These are phyloP conservation scores for Pogonocherus hispidulus DNA, from an alignment of 2,888 invertebrate species.

Conservation along the genomic window DNA sequence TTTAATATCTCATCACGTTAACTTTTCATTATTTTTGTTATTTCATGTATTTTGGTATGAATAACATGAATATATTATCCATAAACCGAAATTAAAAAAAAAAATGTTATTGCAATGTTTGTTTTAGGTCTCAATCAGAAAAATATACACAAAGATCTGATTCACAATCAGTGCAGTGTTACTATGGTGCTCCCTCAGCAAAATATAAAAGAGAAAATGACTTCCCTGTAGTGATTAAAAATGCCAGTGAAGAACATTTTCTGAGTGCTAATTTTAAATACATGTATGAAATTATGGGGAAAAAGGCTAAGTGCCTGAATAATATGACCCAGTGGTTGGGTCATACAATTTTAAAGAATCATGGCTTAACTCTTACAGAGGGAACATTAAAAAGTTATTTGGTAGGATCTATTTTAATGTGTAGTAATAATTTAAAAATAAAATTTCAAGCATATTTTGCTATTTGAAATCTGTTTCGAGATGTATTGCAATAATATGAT, in stretches of 20 bases:
- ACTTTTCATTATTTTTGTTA: no score
- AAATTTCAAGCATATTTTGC: no score
- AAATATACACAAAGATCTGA: conserved; percentile 44
- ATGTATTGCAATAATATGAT: conserved; percentile 4
- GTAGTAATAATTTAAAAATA: no score
- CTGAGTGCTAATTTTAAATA: conserved; percentile 58
- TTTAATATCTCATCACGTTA: no score
- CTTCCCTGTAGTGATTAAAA: conserved; percentile 32
- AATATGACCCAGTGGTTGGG: conserved; percentile 64
- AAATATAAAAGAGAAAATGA: conserved; percentile 40
- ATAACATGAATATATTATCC: no score
- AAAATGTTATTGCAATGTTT: no score
- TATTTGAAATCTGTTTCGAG: no score
- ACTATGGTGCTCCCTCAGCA: conserved; percentile 39
- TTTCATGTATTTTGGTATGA: no score
- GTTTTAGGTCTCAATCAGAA: conserved; percentile 29
- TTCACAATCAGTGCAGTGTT: conserved; percentile 41
- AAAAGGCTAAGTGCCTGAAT: conserved; percentile 67
- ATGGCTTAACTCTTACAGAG: conserved; percentile 57
- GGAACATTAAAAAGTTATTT: conserved; percentile 42
- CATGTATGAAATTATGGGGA: conserved; percentile 71
- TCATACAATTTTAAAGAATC: conserved; percentile 58
- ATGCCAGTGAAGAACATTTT: conserved; percentile 36
- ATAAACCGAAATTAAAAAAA: no score
- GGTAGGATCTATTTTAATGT: no score